A percentile compares a stretch with the other conserved stretches of the same genome.
Conservation (phyloP, 2,113 vertebrate genomes). For the Marmota monax region DNA sequence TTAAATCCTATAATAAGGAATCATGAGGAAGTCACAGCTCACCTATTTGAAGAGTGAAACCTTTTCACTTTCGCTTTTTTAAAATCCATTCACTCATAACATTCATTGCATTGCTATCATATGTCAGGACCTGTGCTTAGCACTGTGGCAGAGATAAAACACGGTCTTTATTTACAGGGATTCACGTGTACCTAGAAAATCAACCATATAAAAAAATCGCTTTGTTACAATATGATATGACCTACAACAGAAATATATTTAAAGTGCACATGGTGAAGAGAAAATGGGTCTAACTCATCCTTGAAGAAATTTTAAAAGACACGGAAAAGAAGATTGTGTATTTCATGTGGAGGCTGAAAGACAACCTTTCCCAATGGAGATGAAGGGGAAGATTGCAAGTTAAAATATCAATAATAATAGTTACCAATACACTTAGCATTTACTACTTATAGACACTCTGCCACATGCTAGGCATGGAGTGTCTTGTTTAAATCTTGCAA, state of each 20-base stretch:
- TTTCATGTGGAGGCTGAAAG: not conserved
- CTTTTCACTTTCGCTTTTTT: constrained; percentile 33
- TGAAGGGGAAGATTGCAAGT: not conserved
- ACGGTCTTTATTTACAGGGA: not conserved
- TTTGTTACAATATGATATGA: constrained; percentile 32
- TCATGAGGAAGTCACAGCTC: constrained; percentile 9
- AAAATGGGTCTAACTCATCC: constrained; percentile 45
- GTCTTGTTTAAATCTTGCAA: not conserved
- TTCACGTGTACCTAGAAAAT: constrained; percentile 35
- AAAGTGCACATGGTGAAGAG: not conserved
- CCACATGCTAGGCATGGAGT: not conserved
- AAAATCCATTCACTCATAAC: constrained; percentile 26
- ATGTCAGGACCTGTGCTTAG: constrained; percentile 10
- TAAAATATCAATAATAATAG: constrained; percentile 38
- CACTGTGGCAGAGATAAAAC: constrained; percentile 22
- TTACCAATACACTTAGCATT: not conserved
- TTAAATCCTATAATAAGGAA: constrained; percentile 24
- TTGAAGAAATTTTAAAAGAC: not conserved
- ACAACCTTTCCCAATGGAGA: not conserved
- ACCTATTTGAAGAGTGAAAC: constrained; percentile 45
- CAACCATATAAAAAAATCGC: constrained; percentile 59
- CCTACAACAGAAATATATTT: constrained; percentile 17
- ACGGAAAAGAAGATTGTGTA: not conserved
- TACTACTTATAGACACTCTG: not conserved
- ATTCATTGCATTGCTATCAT: not conserved